phyloP scores from a whole-genome alignment of 2,888 invertebrate genomes.

The Pachymerium ferrugineum region DNA sequence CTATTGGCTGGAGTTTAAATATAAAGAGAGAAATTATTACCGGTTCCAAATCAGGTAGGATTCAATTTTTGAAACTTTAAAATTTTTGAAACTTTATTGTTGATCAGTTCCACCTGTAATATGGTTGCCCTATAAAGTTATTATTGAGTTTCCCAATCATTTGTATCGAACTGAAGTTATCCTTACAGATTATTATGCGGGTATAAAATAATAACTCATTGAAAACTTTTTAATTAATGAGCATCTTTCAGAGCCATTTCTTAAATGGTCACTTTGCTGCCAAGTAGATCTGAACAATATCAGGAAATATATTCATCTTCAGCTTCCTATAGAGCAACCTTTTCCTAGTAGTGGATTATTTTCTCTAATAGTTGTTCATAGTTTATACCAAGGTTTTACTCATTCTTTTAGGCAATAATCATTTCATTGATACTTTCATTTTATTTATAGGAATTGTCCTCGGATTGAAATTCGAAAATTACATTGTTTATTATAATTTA shows the following conservation, averaged over 20 bases:
- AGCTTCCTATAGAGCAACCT: background rate
- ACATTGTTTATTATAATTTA: background rate
- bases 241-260: background rate
- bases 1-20: background rate
- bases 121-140: background rate
- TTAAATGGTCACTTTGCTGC: background rate
- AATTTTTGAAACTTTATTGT: background rate
- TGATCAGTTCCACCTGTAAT: background rate
- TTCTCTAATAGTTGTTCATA: background rate
- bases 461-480: background rate
- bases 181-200: background rate
- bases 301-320: background rate
- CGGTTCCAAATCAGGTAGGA: background rate
- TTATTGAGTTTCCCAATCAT: background rate
- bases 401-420: background rate
- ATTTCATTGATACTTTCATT: too few species aligned
- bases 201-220: background rate
- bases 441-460: background rate
- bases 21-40: background rate
- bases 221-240: background rate
- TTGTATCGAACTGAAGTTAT: background rate
- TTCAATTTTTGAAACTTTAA: background rate
- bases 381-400: background rate
- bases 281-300: background rate
- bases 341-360: background rate